Evolutionary conservation across 2,113 vertebrate genomes (phyloP).

Genomic region (Tragelaphus scriptus): DNA sequence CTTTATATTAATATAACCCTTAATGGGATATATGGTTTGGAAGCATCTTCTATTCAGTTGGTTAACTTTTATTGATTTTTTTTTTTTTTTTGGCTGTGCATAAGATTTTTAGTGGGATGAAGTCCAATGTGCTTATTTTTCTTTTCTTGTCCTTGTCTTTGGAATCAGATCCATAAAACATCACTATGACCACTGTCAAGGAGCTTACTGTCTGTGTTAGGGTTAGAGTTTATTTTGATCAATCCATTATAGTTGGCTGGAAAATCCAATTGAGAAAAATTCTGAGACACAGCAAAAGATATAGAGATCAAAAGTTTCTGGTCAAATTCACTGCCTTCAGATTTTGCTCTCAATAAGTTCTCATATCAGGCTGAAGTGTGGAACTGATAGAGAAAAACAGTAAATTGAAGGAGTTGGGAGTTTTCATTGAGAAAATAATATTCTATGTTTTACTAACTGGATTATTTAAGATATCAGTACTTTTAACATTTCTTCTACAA

Average conservation of each 20-base stretch:
- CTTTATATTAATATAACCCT: not conserved
- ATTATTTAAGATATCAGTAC: not conserved
- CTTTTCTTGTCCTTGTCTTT: not conserved
- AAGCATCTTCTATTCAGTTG: not conserved
- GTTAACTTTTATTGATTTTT: not conserved
- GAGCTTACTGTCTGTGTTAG: not conserved
- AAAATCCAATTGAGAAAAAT: not conserved
- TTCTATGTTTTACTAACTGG: not conserved
- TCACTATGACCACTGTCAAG: not conserved
- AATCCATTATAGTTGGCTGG: not conserved
- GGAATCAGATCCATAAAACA: not conserved
- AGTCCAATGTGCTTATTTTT: not conserved
- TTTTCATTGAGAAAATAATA: not conserved
- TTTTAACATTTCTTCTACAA: not conserved
- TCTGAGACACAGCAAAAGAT: not conserved
- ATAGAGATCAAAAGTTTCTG: not conserved
- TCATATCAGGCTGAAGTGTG: fast-evolving
- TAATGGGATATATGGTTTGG: not conserved
- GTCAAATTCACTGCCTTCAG: not conserved
- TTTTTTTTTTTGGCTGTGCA: not conserved
- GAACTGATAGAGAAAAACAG: not conserved
- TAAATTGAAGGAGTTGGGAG: not conserved
- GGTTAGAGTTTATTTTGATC: not conserved
- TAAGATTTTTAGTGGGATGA: not conserved
- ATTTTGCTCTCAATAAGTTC: not conserved